Evolutionary conservation across 2,888 invertebrate genomes (phyloP).

Genomic region (Lacanobia wlatinum): DNA sequence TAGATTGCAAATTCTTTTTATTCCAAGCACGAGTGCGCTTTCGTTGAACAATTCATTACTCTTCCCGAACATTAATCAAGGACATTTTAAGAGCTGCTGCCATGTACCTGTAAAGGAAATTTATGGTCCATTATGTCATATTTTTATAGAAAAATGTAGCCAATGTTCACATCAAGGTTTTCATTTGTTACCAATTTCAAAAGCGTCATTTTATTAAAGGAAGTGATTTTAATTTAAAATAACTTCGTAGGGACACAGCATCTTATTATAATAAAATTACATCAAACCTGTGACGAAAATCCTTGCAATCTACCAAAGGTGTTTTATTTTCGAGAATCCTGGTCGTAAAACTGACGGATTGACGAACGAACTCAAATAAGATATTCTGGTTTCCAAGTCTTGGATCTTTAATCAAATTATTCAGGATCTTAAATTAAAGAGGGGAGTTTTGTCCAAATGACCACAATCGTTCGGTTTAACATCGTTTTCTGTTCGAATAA

Average conservation of each 20-base stretch:
- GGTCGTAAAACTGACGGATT: constrained; percentile 50
- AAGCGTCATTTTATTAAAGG: constrained; percentile 12
- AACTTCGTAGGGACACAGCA: constrained; percentile 2
- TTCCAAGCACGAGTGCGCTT: constrained; percentile 70
- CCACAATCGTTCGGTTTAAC: constrained; percentile 72
- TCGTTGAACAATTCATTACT: constrained; percentile 74
- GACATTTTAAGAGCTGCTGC: constrained; percentile 65
- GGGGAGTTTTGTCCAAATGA: constrained; percentile 64
- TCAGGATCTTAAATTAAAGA: constrained; percentile 61
- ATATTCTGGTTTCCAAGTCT: constrained; percentile 53
- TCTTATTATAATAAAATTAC: constrained; percentile 24
- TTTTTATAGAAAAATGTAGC: constrained; percentile 51
- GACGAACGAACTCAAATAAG: constrained; percentile 49
- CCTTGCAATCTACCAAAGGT: constrained; percentile 44
- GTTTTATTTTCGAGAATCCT: constrained; percentile 42
- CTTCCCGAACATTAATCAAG: constrained; percentile 75
- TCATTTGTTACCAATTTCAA: constrained; percentile 11
- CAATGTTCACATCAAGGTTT: constrained; percentile 28
- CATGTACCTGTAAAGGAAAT: constrained; percentile 64
- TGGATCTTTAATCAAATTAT: constrained; percentile 62
- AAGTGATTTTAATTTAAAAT: constrained; percentile 17
- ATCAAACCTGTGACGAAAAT: constrained; percentile 15
- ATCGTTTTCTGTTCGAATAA: constrained; percentile 75
- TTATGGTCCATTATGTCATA: constrained; percentile 60
- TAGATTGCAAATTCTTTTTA: constrained; percentile 63